Evolutionary conservation across 2,797 vertebrate genomes (phyloP), one percentile per base, ranked within the genome.

Genomic region (Sebastes hubbsi): DNA sequence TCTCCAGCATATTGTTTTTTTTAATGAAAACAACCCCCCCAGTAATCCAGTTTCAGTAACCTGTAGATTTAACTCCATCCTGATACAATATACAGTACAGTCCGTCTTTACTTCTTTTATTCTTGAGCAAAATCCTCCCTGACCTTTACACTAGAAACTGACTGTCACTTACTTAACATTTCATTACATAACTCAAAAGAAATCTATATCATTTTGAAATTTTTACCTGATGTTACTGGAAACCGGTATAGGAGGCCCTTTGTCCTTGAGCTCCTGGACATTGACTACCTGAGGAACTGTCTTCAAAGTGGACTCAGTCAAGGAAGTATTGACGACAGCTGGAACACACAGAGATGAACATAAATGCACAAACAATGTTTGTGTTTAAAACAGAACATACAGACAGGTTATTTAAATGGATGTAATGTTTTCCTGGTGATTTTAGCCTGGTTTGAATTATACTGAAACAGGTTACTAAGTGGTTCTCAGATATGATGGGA

Each of bases 211-310:
- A 1, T 70, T 46, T 36, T 36, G 1, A 38, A 1, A 9, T 30
- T 89, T 95, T 79, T 93, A 99, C 98, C 97, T 95, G 36, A 96
- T 86, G 0, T 95, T 91, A 0, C 94, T 77, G 14, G 96, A 90
- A 32, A 95, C 92, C 0, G 95, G 86, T 0, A 94, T 74, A 11
- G 90, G 29, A 3, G 96, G 1, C 0, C 93, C 89, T 32, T 91
- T 95, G 58, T 94, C 96, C 80, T 96, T 98, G 52, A 99, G 84
- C 7, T 98, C 97, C 88, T 97, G 96, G 16, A 98, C 95, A 2
- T 98, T 99, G 60, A 99, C 97, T 72, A 99, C 97, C 80, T 98
- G 97, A 83, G 97, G 97, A 71, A 98, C 97, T 0, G 90, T 98
- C 86, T 99, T 99, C 91, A 98, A 90, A 3, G 96, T 96, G 1